These are phyloP conservation scores for Trisateles emortualis DNA, from an alignment of 2,888 invertebrate species.

Conservation along the genomic window DNA sequence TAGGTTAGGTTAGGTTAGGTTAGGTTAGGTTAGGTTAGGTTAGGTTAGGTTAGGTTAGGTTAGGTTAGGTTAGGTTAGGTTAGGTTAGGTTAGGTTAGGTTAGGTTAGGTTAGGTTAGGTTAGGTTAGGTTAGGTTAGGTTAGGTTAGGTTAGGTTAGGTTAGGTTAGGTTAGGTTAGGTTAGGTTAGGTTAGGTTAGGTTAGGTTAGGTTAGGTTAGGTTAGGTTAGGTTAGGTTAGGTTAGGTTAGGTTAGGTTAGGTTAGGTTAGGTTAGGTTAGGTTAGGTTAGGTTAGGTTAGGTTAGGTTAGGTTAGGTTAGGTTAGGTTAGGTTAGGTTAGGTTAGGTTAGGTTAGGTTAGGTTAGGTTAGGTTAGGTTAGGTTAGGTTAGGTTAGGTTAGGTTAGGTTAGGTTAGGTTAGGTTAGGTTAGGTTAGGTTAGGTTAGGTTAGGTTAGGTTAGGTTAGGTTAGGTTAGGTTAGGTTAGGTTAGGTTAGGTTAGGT, in stretches of 20 bases:
- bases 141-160: conserved; percentile 26
- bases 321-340: conserved; percentile 34
- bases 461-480: conserved; percentile 21
- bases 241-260: conserved; percentile 39
- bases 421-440: conserved; percentile 37
- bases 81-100: conserved; percentile 17
- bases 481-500: conserved; percentile 28
- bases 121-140: conserved; percentile 14
- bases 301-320: conserved; percentile 36
- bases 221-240: conserved; percentile 40
- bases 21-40: conserved; percentile 38
- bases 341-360: conserved; percentile 35
- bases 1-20: conserved; percentile 35
- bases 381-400: conserved; percentile 36
- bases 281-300: conserved; percentile 36
- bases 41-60: conserved; percentile 15
- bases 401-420: conserved; percentile 36
- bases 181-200: conserved; percentile 39
- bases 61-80: conserved; percentile 14
- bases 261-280: conserved; percentile 39
- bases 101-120: conserved; percentile 13
- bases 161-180: conserved; percentile 40
- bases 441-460: conserved; percentile 38
- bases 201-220: conserved; percentile 40
- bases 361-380: conserved; percentile 37